Base-by-base conservation (phyloP, 1,140 invertebrate species). In the Nasonia giraulti region DNA sequence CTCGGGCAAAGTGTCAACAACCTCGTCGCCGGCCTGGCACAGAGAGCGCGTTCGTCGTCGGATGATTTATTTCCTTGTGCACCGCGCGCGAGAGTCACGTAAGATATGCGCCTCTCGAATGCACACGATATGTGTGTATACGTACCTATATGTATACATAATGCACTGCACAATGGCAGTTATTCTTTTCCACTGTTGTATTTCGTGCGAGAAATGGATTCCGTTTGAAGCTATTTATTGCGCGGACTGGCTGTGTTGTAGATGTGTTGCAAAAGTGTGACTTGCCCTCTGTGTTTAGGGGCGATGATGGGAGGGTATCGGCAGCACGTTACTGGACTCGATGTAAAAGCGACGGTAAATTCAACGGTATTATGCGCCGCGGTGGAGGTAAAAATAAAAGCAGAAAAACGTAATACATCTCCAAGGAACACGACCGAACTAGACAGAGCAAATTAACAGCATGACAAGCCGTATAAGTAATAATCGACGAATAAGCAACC, bases 401-500 rank as follows among this genome's bases (percentile, higher is more conserved):
- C 27, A 20, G 6, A 11, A 12, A 37, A 37, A 37, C 33, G 33
- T 11, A 75, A 77, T 31, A 50, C 20, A 50, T 37, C 5, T 62
- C 4, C 50, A 7, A 7, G 0, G 12, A 66, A 2, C 37, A 31
- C 23, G 23, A 44, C 31, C 31, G 37, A 47, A 73, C n/a, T 2
- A 50, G 40, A 81, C 69, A 47, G 66, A 73, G 27, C 68, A 81
- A 81, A 81, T 62, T 31, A 82, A n/a, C 12, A 40, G 31, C 27
- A 37, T 17, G 69, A 75, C 69, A 75, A 17, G 44, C 40, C 2
- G 47, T 81, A 27, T 27, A 81, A 81, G 20, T 73, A 33, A 69
- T 23, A 23, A 73, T 73, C 27, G 68, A 31, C 11, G 0, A 23
- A 23, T 27, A 1, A 27, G 17, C n/a, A 78, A 55, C 1, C 10